Conservation (phyloP, 1,140 invertebrate genomes). For the Megalonaias nervosa region DNA sequence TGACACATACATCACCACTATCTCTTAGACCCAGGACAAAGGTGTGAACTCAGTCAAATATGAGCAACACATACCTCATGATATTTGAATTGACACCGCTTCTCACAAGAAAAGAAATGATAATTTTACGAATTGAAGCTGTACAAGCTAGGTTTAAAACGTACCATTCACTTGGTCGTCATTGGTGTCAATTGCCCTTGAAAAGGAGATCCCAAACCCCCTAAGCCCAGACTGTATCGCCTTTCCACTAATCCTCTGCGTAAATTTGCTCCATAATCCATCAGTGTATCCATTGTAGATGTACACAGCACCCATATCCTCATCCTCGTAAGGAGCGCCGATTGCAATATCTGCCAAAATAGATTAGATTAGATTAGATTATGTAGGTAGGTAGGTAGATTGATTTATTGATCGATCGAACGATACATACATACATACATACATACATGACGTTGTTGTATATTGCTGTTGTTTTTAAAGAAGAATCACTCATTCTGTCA, state of each 20-base stretch:
- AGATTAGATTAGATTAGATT: background rate
- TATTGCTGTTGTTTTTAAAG: background rate
- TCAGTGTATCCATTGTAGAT: slow-evolving; percentile 87
- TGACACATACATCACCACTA: too few relatives aligned
- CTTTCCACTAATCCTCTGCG: slow-evolving; percentile 48
- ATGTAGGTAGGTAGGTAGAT: background rate
- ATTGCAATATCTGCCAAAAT: slow-evolving; percentile 86
- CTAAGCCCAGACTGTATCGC: slow-evolving; percentile 28
- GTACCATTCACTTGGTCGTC: slow-evolving; percentile 14
- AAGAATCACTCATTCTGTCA: too few relatives aligned
- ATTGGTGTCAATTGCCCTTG: slow-evolving; percentile 12
- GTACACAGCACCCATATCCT: slow-evolving; percentile 89
- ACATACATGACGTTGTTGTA: background rate
- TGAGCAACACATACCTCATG: too few relatives aligned
- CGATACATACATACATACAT: background rate
- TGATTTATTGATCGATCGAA: background rate
- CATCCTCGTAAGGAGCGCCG: slow-evolving; percentile 94
- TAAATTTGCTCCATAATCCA: slow-evolving; percentile 39
- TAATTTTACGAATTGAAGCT: too few relatives aligned
- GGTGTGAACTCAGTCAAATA: too few relatives aligned
- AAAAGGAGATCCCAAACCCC: slow-evolving; percentile 54
- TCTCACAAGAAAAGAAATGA: too few relatives aligned
- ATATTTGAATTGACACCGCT: too few relatives aligned
- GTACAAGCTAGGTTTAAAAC: too few relatives aligned
- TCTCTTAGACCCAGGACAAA: too few relatives aligned